Evolutionary conservation across 2,797 vertebrate genomes (phyloP), one percentile per base, ranked within the genome.

Genomic region (Paratrypauchen microcephalus): DNA sequence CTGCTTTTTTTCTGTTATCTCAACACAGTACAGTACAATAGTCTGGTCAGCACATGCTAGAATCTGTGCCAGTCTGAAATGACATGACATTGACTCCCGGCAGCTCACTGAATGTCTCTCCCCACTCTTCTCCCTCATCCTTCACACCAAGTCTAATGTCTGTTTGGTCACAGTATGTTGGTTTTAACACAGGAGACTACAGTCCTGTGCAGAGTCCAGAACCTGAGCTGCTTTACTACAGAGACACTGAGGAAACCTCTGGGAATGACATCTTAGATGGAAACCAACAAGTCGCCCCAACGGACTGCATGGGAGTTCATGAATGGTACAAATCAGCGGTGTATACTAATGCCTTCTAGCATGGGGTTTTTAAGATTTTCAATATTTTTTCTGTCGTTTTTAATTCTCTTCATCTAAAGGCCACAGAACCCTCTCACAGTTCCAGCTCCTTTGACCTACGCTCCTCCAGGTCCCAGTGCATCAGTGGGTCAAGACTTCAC

Each of bases 171-270:
- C 15, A n/a, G 1, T 18, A 32, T 32, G 5, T 60, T 9, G 36
- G 6, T 36, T 12, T 41, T 16, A 18, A 78, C 39, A 32, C 75
- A n/a, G 82, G 68, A n/a, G 71, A 83, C 60, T 56, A 52, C 7
- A 70, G 16, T 1, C 32, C 12, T 12, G 45, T 72, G 39, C 83
- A 77, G 65, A 75, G 78, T 21, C 24, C 91, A 87, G 92, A 93
- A 54, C 79, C 78, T 58, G 80, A 87, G 8, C 68, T 81, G 0
- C 68, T 79, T 47, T 76, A 86, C 47, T 67, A 80, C 75, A 67
- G 66, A 77, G 70, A 54, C 41, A 1, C 21, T 1, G 83, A 72
- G 47, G 78, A 83, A 18, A 52, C 1, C 60, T 47, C 59, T 0
- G 12, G 71, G 65, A 59, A n/a, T 62, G 23, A 55, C 50, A 6